Evolutionary conservation across 2,888 invertebrate species (phyloP).

Genomic region (Trichacis sp.): DNA sequence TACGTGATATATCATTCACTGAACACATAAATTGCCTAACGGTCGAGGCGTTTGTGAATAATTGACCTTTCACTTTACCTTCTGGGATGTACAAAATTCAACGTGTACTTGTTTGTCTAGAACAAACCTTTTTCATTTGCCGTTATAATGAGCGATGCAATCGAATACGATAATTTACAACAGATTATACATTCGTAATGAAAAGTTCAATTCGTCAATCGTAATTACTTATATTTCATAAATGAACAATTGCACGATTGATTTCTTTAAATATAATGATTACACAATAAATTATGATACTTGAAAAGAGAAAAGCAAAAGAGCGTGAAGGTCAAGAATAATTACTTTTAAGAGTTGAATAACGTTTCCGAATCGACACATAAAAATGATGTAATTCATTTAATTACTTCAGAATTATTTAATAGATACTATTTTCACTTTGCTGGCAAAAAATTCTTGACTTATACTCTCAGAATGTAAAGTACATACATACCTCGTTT

Average conservation of each 20-base stretch:
- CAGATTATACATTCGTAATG: not conserved
- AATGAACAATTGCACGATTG: too few relatives aligned
- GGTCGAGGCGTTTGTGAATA: conserved; percentile 36
- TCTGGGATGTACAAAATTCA: not conserved
- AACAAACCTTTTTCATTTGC: not conserved
- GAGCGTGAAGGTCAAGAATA: too few relatives aligned
- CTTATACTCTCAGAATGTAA: conserved; percentile 1
- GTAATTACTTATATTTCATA: too few relatives aligned
- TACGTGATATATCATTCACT: not conserved
- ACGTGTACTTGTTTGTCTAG: not conserved
- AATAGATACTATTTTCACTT: conserved; percentile 31
- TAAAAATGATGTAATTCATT: not conserved
- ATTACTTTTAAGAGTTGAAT: too few relatives aligned
- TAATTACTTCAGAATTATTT: conserved; percentile 22
- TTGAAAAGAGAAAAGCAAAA: too few relatives aligned
- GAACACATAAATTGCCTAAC: conserved; percentile 27
- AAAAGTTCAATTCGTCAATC: too few relatives aligned
- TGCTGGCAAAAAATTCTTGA: conserved; percentile 25
- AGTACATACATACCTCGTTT: conserved; percentile 26
- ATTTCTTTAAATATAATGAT: too few relatives aligned
- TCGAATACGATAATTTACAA: not conserved
- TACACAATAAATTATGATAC: too few relatives aligned
- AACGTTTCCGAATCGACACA: not conserved
- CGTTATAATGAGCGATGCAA: conserved; percentile 1
- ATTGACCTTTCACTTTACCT: conserved; percentile 42